Evolutionary conservation across 2,888 invertebrate species (phyloP).

Genomic region (Colletes collaris): DNA sequence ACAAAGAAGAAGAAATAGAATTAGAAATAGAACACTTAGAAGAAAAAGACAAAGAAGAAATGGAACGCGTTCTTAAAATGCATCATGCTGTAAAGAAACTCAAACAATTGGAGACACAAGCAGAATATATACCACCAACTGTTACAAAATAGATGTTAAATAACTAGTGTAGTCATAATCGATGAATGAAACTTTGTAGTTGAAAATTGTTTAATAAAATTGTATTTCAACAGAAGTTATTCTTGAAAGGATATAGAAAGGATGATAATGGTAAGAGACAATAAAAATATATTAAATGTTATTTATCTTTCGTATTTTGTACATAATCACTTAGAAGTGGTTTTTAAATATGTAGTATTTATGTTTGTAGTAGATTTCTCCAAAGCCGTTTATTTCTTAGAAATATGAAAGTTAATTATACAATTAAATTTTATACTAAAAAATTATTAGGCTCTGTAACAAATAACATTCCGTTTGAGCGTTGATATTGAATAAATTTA

Average conservation of each 20-base stretch:
- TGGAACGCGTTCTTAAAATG: constrained; percentile 56
- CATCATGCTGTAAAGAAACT: constrained; percentile 18
- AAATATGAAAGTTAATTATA: constrained; percentile 60
- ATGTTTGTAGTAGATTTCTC: constrained; percentile 36
- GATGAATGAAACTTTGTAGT: constrained; percentile 18
- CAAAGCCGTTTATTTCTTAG: constrained; percentile 27
- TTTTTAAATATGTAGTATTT: constrained; percentile 41
- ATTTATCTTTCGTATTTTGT: constrained; percentile 69
- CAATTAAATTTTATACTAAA: constrained; percentile 58
- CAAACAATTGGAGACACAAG: constrained; percentile 80
- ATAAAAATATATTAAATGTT: constrained; percentile 41
- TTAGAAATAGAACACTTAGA: constrained; percentile 86
- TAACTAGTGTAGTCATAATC: constrained; percentile 1
- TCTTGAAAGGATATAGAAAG: constrained; percentile 1
- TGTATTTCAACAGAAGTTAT: neutral
- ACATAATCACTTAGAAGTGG: constrained; percentile 50
- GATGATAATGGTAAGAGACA: constrained; percentile 23
- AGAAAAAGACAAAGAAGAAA: constrained; percentile 77
- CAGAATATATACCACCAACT: constrained; percentile 88
- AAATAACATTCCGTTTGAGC: constrained; percentile 68
- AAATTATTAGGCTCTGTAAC: constrained; percentile 71
- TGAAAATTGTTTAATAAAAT: constrained; percentile 30
- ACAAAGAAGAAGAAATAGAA: constrained; percentile 90
- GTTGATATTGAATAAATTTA: constrained; percentile 46
- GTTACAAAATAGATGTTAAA: constrained; percentile 18